Base-by-base conservation (phyloP, 64 coral and sea anemone genomes). In the Exaiptasia diaphana region DNA sequence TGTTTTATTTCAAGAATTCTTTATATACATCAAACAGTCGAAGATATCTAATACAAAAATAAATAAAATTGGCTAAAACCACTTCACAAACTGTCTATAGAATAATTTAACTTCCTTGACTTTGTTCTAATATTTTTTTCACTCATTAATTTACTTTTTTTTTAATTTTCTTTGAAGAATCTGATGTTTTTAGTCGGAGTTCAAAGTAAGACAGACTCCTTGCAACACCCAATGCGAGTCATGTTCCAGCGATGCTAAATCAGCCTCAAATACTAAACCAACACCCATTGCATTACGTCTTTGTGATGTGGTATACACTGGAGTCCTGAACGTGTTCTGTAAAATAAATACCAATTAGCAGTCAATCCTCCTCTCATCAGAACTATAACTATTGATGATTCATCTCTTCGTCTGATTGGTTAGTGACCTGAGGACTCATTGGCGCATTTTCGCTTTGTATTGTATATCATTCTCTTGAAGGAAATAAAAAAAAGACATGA, bases 231-330 rank as follows among this genome's bases (percentile, higher is more conserved):
- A 97, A 67, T 97, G 94, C 28, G 94, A 97, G 0, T 83, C 87
- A 21, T 97, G 94, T 75, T 97, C 94, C 6, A 70, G 49, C 12
- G 94, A 83, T 9, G 94, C 84, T 3, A 97, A 63, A 71, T 97
- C 94, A 5, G 94, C 94, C 65, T 97, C 90, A 67, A 93, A 99
- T 4, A 92, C 90, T 5, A 99, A 60, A 23, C 95, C 95, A 25
- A 99, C 95, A 24, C 95, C 95, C 95, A 99, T 99, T 10, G 95
- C 95, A 44, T 99, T 99, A 53, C 95, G 89, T 18, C 95, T 90
- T 50, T 99, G 95, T 14, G 95, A 99, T 1, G 95, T 99, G 7
- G 95, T 99, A 48, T 99, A 99, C 1, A 99, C 95, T 3, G 95
- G 95, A 26, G 95, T 89, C 56, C 90, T 89, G 85, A 89, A 89